Evolutionary conservation across 2,797 vertebrate genomes (phyloP), one percentile per base, ranked within the genome.

Genomic region (Glyptemys insculpta): DNA sequence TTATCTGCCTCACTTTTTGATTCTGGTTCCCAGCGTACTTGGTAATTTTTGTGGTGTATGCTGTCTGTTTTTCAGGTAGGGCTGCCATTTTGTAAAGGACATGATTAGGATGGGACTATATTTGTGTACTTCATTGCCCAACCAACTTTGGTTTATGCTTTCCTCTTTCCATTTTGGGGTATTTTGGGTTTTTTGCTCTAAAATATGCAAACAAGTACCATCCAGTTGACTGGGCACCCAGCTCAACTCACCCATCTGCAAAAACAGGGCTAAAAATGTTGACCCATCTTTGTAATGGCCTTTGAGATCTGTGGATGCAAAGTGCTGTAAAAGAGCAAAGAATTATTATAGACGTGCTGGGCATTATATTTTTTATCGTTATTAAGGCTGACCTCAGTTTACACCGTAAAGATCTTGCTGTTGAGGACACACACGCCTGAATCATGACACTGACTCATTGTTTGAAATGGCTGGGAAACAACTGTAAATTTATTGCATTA

Each of bases 51-150:
- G 90, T 0, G 2, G 93, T 1, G 0, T 31, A 8, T 23, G 57
- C 93, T 93, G 11, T 95, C 95, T 54, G 47, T 78, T 52, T 74
- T 96, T 91, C 94, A 94, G 87, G 92, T 87, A 78, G 81, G 94
- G 94, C 10, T 97, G 92, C 91, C 91, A 1, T 74, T 95, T 83
- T 23, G 57, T 84, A 59, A 68, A 68, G n/a, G 65, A 19, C 19
- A 37, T 37, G 65, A 68, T 92, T 97, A 92, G 74, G 89, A 88
- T 0, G 0, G 87, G 89, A 96, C 82, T 76, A 14, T 86, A 56
- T 91, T 94, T 97, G 93, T 97, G 90, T 96, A 91, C 92, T 96
- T 97, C 96, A 88, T 86, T 96, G 90, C 54, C 96, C 95, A 84
- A 44, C 89, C 96, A 95, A 6, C 80, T 12, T 91, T 14, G 54